phyloP scores from a whole-genome alignment of 2,797 vertebrate species.

The Lepilemur septentrionalis region DNA sequence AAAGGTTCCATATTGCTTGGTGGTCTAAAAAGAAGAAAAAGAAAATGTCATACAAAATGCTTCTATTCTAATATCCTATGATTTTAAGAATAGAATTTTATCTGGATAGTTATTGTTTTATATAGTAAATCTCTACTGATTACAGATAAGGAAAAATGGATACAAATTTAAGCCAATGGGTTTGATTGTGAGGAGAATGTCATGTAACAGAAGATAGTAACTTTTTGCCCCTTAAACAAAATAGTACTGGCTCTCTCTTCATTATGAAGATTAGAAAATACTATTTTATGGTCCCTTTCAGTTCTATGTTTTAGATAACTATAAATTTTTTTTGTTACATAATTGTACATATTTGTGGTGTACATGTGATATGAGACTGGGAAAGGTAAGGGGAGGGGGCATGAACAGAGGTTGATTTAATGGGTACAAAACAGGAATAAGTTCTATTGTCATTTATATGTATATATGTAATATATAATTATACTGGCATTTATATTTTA shows the following conservation, averaged over 20 bases:
- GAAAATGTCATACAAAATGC: background rate
- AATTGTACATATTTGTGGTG: background rate
- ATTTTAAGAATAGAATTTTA: too few species aligned
- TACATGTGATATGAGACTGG: background rate
- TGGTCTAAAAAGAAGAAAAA: background rate
- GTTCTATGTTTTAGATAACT: background rate
- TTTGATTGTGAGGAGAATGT: background rate
- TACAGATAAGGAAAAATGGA: background rate
- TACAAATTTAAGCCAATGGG: background rate
- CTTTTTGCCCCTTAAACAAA: background rate
- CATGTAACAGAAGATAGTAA: background rate
- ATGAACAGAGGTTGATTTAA: background rate
- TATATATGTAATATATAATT: background rate
- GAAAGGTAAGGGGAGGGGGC: background rate
- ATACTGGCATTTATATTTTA: background rate
- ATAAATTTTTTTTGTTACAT: background rate
- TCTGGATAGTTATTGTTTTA: background rate
- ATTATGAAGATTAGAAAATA: background rate
- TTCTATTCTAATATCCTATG: background rate
- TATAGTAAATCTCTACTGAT: background rate
- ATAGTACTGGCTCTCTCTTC: background rate
- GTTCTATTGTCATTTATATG: background rate
- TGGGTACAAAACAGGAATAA: background rate
- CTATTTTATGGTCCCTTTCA: background rate
- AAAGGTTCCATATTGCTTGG: conserved; percentile 81